phyloP scores from a whole-genome alignment of 2,113 vertebrate species.

The Microtus montanus region DNA sequence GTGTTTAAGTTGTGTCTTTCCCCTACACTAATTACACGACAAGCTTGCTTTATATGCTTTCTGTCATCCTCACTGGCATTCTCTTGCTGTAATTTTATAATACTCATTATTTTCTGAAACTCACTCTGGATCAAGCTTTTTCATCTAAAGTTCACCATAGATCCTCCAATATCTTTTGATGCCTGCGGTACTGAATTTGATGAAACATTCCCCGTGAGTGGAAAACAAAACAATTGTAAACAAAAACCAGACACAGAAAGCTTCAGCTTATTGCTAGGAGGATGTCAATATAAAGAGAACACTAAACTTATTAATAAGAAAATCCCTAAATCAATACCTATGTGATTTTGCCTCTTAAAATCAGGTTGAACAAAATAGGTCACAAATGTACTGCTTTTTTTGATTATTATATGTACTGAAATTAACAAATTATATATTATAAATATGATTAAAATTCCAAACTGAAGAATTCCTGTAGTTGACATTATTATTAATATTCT shows the following conservation, averaged over 20 bases:
- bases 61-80: conserved; percentile 41
- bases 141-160: conserved; percentile 69
- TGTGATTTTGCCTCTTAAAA: conserved; percentile 34
- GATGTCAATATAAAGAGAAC: conserved; percentile 30
- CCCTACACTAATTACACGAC: not conserved
- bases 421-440: not conserved
- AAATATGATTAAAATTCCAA: not conserved
- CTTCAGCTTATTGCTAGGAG: conserved; percentile 34
- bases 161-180: conserved; percentile 67
- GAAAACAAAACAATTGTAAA: conserved; percentile 71
- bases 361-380: not conserved
- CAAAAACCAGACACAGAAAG: conserved; percentile 66
- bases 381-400: not conserved
- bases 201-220: conserved; percentile 65
- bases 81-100: conserved; percentile 55
- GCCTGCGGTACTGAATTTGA: conserved; percentile 63
- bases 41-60: conserved; percentile 15
- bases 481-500: not conserved
- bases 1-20: not conserved
- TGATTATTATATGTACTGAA: not conserved
- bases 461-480: not conserved
- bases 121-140: conserved; percentile 57
- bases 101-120: conserved; percentile 73
- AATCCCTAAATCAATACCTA: not conserved
- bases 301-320: conserved; percentile 53